Percentiles rank a stretch among this genome's conserved stretches.
Evolutionary conservation across 1,140 invertebrate genomes (phyloP).

Genomic region (Drosophila virilis): DNA sequence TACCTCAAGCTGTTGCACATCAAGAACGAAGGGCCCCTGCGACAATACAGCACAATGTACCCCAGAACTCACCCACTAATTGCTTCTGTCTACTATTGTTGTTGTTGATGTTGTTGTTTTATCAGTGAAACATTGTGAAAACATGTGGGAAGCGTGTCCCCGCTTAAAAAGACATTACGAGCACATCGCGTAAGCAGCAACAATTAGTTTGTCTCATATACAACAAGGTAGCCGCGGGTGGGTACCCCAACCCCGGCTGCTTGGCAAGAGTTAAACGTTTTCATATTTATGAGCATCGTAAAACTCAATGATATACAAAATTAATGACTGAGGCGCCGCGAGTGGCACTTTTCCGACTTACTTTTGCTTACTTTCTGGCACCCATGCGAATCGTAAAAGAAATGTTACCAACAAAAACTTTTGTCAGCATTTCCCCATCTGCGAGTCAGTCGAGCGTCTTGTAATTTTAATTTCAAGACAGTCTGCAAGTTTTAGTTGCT

Average conservation of each 20-base stretch:
- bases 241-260: too few species aligned
- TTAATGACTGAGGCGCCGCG: conserved; percentile 78
- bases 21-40: conserved; percentile 16
- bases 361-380: conserved; percentile 51
- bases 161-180: conserved; percentile 81
- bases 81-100: conserved; percentile 16
- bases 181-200: conserved; percentile 59
- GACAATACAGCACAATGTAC: conserved; percentile 13
- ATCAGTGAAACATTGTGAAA: conserved; percentile 77
- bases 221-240: conserved; percentile 6
- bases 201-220: conserved; percentile 82
- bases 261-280: conserved; percentile 80
- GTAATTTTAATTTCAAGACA: conserved; percentile 80
- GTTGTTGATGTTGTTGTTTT: conserved; percentile 36
- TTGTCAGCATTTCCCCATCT: conserved; percentile 53
- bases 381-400: conserved; percentile 79
- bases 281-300: conserved; percentile 83
- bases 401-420: conserved; percentile 74
- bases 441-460: conserved; percentile 64
- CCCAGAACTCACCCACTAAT: conserved; percentile 33
- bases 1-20: conserved; percentile 80
- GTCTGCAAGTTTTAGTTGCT: conserved; percentile 72
- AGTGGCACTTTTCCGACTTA: conserved; percentile 60
- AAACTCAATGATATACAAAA: conserved; percentile 84
- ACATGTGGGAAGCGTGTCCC: conserved; percentile 73